These are phyloP conservation scores for Megalopta genalis DNA, from an alignment of 1,140 invertebrate species.

Conservation along the genomic window DNA sequence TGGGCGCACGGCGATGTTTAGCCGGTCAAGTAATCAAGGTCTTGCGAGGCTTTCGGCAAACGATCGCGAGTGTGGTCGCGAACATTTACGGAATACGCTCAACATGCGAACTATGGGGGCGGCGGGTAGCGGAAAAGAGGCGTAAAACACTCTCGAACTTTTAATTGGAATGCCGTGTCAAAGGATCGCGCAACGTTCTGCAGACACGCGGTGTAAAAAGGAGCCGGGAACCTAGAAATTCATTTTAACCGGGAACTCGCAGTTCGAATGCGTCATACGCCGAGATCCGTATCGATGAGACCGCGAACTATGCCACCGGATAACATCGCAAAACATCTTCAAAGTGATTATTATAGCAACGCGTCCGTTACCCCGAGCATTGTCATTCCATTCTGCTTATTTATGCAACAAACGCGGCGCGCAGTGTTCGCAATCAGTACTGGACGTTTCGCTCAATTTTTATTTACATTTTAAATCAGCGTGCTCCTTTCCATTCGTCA, in stretches of 20 bases:
- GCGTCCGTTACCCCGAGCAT: no score
- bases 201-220: constrained; percentile 27
- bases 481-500: no score
- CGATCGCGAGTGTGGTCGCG: neutral
- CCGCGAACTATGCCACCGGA: no score
- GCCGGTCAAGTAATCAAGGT: constrained; percentile 15
- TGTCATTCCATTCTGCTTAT: no score
- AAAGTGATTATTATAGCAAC: no score
- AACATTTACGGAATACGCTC: constrained; percentile 21
- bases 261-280: neutral
- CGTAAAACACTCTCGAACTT: constrained; percentile 50
- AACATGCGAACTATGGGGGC: neutral
- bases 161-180: constrained; percentile 49
- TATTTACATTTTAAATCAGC: no score
- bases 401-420: no score
- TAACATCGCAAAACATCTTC: no score
- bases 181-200: constrained; percentile 26
- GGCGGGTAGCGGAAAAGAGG: neutral
- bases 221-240: neutral
- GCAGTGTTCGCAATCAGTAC: no score
- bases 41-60: neutral
- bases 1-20: neutral
- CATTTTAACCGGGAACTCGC: constrained; percentile 20
- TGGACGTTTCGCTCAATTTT: no score
- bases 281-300: no score